Conservation (phyloP, 2,797 vertebrate genomes). For the Helostoma temminkii region DNA sequence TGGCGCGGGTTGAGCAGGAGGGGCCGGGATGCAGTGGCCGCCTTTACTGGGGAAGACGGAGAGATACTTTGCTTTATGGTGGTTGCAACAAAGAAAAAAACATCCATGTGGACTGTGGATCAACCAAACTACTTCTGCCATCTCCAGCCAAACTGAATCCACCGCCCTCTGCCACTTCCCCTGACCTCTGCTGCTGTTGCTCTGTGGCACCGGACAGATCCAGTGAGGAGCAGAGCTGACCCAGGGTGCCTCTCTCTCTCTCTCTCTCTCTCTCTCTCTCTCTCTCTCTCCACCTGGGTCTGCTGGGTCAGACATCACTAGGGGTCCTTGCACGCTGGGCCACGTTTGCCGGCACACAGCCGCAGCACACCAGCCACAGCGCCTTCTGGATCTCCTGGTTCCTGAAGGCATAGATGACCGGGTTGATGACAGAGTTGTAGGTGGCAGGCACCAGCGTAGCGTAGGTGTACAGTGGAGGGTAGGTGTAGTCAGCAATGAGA, state of each 20-base stretch:
- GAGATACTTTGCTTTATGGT: constrained; percentile 48
- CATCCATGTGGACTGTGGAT: constrained; percentile 38
- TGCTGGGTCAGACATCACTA: constrained; percentile 91
- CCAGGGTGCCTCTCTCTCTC: constrained; percentile 61
- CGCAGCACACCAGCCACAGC: constrained; percentile 95
- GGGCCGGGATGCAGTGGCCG: constrained; percentile 60
- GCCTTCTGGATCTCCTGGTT: constrained; percentile 99
- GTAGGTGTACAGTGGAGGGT: constrained; percentile 97
- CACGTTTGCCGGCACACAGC: constrained; percentile 91
- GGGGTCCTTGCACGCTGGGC: constrained; percentile 93
- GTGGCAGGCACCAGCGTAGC: constrained; percentile 98
- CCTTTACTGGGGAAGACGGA: constrained; percentile 69
- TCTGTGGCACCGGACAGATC: constrained; percentile 48
- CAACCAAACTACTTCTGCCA: constrained; percentile 36
- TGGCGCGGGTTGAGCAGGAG: constrained; percentile 59
- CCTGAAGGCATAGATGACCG: constrained; percentile 98
- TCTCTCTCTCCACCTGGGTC: constrained; percentile 62
- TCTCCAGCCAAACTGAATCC: constrained; percentile 35
- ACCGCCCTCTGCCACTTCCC: constrained; percentile 25
- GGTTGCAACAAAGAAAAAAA: constrained; percentile 53
- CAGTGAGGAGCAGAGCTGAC: constrained; percentile 64
- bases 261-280: constrained; percentile 72
- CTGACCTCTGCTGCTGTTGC: constrained; percentile 46
- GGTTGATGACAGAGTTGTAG: constrained; percentile 99
- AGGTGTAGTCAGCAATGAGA: constrained; percentile 96